phyloP scores from a whole-genome alignment of 2,113 vertebrate genomes.

The Benitochromis conjunctus region DNA sequence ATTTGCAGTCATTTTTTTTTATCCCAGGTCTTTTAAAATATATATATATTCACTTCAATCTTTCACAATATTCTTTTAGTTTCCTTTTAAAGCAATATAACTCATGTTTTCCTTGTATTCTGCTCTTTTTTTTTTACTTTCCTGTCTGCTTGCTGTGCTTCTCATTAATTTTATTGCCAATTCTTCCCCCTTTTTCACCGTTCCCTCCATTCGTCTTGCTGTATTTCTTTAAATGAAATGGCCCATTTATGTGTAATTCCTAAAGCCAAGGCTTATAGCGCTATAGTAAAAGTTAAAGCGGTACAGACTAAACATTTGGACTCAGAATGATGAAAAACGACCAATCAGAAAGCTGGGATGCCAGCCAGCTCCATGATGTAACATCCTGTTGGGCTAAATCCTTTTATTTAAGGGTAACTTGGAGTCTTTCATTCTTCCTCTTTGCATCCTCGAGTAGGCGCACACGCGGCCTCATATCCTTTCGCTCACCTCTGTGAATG shows the following conservation, averaged over 20 bases:
- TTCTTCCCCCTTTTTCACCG: neutral
- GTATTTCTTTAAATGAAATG: constrained; percentile 11
- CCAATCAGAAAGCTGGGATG: constrained; percentile 55
- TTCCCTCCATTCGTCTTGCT: neutral
- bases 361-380: constrained; percentile 53
- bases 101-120: neutral
- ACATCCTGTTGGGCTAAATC: constrained; percentile 52
- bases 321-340: constrained; percentile 16
- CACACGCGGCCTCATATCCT: constrained; percentile 37
- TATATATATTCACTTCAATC: neutral
- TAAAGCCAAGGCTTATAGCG: constrained; percentile 15
- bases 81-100: neutral
- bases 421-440: neutral
- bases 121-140: neutral
- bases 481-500: constrained; percentile 56
- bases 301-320: constrained; percentile 46
- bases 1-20: neutral
- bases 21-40: neutral
- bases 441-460: constrained; percentile 1
- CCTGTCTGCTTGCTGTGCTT: neutral
- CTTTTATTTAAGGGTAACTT: constrained; percentile 40
- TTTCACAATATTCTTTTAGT: neutral
- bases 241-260: constrained; percentile 12
- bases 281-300: constrained; percentile 38
- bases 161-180: neutral